phyloP scores from a whole-genome alignment of 2,888 invertebrate genomes.

The Tinea pellionella region DNA sequence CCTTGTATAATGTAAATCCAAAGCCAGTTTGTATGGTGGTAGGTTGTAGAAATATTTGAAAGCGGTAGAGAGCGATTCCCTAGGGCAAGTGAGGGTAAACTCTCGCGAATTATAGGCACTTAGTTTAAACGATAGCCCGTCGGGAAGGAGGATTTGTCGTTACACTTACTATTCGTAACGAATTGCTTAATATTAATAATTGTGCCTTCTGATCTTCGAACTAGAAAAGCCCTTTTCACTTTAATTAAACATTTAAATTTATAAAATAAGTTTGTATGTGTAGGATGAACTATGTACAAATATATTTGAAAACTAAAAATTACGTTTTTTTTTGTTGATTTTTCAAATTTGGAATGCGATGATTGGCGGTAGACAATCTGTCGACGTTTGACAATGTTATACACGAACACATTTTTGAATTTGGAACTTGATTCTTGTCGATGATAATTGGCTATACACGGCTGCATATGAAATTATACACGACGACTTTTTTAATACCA shows the following conservation, averaged over 20 bases:
- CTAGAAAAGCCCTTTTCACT: too few species aligned
- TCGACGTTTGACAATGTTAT: too few species aligned
- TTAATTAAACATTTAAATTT: too few species aligned
- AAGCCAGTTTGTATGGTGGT: constrained; percentile 14
- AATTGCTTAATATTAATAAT: constrained; percentile 26
- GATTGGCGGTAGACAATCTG: too few species aligned
- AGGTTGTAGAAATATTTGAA: constrained; percentile 45
- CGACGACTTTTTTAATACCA: too few species aligned
- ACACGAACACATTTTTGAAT: too few species aligned
- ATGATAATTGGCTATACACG: constrained; percentile 23
- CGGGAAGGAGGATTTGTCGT: constrained; percentile 42
- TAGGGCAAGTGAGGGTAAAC: constrained; percentile 47
- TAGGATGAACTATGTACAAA: too few species aligned
- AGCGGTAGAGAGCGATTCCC: constrained; percentile 46
- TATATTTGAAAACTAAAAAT: too few species aligned
- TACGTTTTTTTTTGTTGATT: too few species aligned
- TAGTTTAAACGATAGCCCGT: constrained; percentile 58
- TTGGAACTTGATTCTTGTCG: constrained; percentile 20
- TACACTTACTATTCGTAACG: constrained; percentile 34
- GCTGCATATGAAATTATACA: too few species aligned
- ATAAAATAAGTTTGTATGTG: too few species aligned
- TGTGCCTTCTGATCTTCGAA: constrained; percentile 9
- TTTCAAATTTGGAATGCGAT: too few species aligned
- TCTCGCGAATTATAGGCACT: constrained; percentile 63
- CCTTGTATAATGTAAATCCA: background rate